Conservation (phyloP, 1,140 invertebrate species). For the Neodiprion lecontei region DNA sequence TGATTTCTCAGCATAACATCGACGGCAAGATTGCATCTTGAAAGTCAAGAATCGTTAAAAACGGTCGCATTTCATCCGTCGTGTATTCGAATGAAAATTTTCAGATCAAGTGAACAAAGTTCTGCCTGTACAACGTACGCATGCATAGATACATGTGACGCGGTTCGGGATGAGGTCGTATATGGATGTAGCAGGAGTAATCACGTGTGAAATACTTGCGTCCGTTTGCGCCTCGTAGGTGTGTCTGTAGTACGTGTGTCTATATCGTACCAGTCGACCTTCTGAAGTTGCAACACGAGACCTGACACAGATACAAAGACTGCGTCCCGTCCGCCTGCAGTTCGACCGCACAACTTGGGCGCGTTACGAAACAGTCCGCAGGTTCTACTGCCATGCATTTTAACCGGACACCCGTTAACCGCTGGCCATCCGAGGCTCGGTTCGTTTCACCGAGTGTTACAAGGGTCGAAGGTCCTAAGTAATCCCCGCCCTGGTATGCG, state of each 20-base stretch:
- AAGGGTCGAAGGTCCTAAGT: too few relatives aligned
- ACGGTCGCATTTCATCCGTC: too few relatives aligned
- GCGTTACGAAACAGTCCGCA: background rate
- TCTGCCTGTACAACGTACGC: too few relatives aligned
- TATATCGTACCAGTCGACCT: constrained; percentile 55
- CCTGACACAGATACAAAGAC: constrained; percentile 58
- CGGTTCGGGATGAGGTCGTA: background rate
- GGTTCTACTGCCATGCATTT: background rate
- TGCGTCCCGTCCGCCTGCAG: background rate
- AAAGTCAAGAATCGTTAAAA: too few relatives aligned
- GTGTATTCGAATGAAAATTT: too few relatives aligned
- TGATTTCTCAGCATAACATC: too few relatives aligned
- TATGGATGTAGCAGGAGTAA: background rate
- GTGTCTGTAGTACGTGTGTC: background rate
- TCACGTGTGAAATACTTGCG: background rate
- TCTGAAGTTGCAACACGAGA: constrained; percentile 59
- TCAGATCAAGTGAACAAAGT: too few relatives aligned
- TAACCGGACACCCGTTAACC: background rate
- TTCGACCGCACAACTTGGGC: background rate
- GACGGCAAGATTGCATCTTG: too few relatives aligned
- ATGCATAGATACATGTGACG: too few relatives aligned
- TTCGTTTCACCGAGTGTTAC: too few relatives aligned
- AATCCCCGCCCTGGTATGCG: too few relatives aligned
- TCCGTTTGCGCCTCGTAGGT: background rate
- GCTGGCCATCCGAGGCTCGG: too few relatives aligned